Base-by-base conservation (phyloP, 2,113 vertebrate genomes). In the Amphiprion ocellaris region DNA sequence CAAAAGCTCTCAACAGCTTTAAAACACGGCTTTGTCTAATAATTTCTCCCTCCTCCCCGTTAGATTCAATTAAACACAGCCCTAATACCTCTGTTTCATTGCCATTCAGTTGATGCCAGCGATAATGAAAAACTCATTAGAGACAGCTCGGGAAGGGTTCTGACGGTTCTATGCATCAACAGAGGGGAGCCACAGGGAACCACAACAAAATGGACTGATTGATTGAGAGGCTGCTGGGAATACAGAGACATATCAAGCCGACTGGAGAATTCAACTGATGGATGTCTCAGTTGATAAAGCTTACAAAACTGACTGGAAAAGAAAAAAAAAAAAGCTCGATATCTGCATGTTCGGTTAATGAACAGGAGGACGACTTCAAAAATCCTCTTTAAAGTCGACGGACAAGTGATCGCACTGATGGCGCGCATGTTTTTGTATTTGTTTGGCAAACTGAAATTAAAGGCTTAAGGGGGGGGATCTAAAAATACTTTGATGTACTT, bases 111-210 rank as follows among this genome's bases (percentile, higher is more conserved):
- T 77, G 84, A 89, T 87, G 86, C 79, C 81, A 77, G 12, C 58
- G 83, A 90, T 90, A 87, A 89, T 91, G 80, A 87, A 88, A 92
- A 90, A 87, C 44, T 88, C 80, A 91, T 92, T 91, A 90, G 83
- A 74, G 84, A 77, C 41, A 46, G 59, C 84, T 74, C 66, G 21
- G 77, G 74, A 87, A 82, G 80, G 69, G 63, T 81, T 84, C 77
- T 82, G 84, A 90, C 68, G 64, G 64, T 77, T 77, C 59, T 76
- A 39, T 83, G 83, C 75, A 65, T 82, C 71, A 72, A 56, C 81
- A 71, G 82, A 74, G 79, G 19, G 23, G 64, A 86, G 84, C 87
- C 88, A 91, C 81, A 14, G 85, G 85, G 86, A 87, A 84, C 68
- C 79, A 74, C 79, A 82, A 88, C 61, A 88, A 87, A 89, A 85